A percentile compares a stretch with the other conserved stretches of the same genome.
Evolutionary conservation across 2,797 vertebrate genomes (phyloP).

Genomic region (Rallus crepitans): DNA sequence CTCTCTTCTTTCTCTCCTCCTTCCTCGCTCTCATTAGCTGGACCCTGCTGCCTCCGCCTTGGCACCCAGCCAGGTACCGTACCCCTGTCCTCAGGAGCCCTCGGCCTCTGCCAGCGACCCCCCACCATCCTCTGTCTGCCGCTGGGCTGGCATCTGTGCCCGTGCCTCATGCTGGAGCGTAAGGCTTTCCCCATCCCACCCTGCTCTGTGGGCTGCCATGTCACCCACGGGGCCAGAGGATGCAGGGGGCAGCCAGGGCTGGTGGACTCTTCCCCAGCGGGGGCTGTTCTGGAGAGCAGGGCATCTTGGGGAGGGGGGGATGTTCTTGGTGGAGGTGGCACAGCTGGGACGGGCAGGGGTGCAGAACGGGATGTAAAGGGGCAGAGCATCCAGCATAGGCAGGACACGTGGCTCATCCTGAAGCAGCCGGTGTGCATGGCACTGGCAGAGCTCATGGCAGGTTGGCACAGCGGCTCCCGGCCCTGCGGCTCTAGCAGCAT

Average conservation of each 20-base stretch:
- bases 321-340: not conserved
- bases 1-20: slow-evolving; percentile 71
- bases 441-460: not conserved
- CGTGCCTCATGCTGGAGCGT: slow-evolving; percentile 88
- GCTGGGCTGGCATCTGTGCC: slow-evolving; percentile 86
- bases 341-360: not conserved
- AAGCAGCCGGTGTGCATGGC: rapidly evolving
- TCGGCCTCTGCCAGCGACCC: slow-evolving; percentile 60
- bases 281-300: not conserved
- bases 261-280: not conserved
- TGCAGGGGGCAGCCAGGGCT: not conserved
- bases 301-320: not conserved
- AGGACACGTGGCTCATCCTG: rapidly evolving
- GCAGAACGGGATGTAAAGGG: not conserved
- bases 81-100: slow-evolving; percentile 77
- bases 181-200: slow-evolving; percentile 80
- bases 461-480: not conserved
- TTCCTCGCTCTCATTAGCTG: slow-evolving; percentile 83
- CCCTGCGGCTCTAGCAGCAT: not conserved
- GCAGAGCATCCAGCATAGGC: not conserved
- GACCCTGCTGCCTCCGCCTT: slow-evolving; percentile 81
- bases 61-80: slow-evolving; percentile 85
- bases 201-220: not conserved
- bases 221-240: not conserved
- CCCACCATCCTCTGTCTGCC: slow-evolving; percentile 72